Percentiles rank a stretch among this genome's conserved stretches.
Conservation (phyloP, 2,888 invertebrate species). For the Polydrusus tereticollis region DNA sequence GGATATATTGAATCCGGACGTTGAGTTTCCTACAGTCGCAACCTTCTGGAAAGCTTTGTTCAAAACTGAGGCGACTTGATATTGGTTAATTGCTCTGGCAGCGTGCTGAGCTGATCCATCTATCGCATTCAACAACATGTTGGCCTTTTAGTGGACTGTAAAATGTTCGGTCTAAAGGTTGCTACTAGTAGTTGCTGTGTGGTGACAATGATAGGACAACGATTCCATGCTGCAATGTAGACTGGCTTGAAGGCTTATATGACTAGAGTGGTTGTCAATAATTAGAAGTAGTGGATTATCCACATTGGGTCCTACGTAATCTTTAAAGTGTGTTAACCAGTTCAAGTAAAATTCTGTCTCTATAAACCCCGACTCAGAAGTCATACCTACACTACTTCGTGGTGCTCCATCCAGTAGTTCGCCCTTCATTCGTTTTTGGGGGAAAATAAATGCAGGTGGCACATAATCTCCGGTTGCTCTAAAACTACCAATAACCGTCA, state of each 20-base stretch:
- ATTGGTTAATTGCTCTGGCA: constrained; percentile 10
- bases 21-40: too few relatives aligned
- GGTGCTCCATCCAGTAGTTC: constrained; percentile 12
- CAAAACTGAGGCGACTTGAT: neutral
- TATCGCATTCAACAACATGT: constrained; percentile 8
- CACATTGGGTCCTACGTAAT: neutral
- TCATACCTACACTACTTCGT: neutral
- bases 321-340: constrained; percentile 26
- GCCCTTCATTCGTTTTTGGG: neutral
- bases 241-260: constrained; percentile 16
- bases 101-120: constrained; percentile 19
- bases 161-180: constrained; percentile 10
- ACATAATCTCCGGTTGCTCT: constrained; percentile 14
- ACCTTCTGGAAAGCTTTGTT: too few relatives aligned
- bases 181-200: constrained; percentile 19
- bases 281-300: constrained; percentile 17
- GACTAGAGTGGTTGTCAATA: constrained; percentile 23
- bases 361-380: constrained; percentile 24
- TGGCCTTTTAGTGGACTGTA: constrained; percentile 16
- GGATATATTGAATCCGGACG: too few relatives aligned
- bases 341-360: constrained; percentile 23
- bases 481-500: constrained; percentile 12
- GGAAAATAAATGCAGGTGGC: constrained; percentile 4
- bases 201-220: constrained; percentile 10
- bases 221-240: constrained; percentile 17